Percentiles rank a stretch among this genome's conserved stretches.
These are phyloP conservation scores for Maconellicoccus hirsutus DNA, from an alignment of 1,140 invertebrate species.

Conservation along the genomic window DNA sequence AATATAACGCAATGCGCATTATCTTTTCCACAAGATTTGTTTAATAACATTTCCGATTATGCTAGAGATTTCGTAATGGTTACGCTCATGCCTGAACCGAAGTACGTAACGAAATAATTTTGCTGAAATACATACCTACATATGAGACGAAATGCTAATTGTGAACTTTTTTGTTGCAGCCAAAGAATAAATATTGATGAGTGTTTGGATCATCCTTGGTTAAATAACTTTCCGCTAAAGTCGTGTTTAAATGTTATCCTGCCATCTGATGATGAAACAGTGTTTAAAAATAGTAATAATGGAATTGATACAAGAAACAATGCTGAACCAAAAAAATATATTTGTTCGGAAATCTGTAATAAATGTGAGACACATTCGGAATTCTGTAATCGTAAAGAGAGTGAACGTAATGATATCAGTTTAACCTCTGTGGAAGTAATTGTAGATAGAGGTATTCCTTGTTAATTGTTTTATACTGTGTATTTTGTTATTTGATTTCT, in stretches of 20 bases:
- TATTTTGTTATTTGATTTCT: slow-evolving; percentile 10
- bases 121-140: too few species aligned
- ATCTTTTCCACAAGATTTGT: slow-evolving; percentile 81
- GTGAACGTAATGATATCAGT: slow-evolving; percentile 15
- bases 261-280: slow-evolving; percentile 2
- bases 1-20: slow-evolving; percentile 86
- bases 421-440: slow-evolving; percentile 15
- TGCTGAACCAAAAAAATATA: not conserved
- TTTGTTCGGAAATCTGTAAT: not conserved
- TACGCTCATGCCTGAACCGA: not conserved
- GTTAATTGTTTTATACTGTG: slow-evolving; percentile 9
- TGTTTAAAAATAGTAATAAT: not conserved
- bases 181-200: slow-evolving; percentile 47
- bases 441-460: slow-evolving; percentile 13
- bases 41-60: slow-evolving; percentile 64
- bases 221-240: slow-evolving; percentile 30
- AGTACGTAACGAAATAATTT: not conserved
- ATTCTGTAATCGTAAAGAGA: not conserved
- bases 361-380: not conserved
- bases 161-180: slow-evolving; percentile 19
- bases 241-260: slow-evolving; percentile 7
- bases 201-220: slow-evolving; percentile 50
- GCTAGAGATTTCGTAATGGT: slow-evolving; percentile 70
- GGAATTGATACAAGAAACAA: not conserved
- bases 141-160: not conserved